phyloP scores from a whole-genome alignment of 2,888 invertebrate species.

The Ornithoptera alexandrae region DNA sequence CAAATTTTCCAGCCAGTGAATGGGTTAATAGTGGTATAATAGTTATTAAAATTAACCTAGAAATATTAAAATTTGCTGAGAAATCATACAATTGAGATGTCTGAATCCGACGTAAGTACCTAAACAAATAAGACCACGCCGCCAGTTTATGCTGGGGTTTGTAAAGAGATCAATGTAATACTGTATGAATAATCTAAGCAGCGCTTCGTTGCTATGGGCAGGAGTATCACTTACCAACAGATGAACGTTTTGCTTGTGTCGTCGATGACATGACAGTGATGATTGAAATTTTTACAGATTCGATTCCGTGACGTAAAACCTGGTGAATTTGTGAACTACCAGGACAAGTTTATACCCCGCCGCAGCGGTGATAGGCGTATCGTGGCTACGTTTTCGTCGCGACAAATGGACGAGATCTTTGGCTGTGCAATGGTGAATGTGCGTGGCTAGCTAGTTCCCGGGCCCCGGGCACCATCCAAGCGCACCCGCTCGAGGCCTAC shows the following conservation, averaged over 20 bases:
- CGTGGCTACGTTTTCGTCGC: slow-evolving; percentile 83
- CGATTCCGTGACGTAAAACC: slow-evolving; percentile 82
- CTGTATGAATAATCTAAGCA: neutral
- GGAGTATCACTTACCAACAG: neutral
- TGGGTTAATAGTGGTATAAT: neutral
- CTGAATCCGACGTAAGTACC: neutral
- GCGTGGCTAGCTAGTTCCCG: slow-evolving; percentile 74
- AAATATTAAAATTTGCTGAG: neutral
- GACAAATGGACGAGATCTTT: slow-evolving; percentile 82
- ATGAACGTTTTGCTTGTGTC: neutral
- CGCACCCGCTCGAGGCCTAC: slow-evolving; percentile 65
- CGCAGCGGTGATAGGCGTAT: slow-evolving; percentile 81
- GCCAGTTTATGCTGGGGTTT: too few species aligned
- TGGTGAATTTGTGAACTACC: slow-evolving; percentile 81
- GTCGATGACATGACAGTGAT: neutral
- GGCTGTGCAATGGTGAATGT: slow-evolving; percentile 79
- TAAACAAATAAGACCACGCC: too few species aligned
- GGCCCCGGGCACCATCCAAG: slow-evolving; percentile 64
- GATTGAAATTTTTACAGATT: slow-evolving; percentile 51
- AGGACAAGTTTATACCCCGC: slow-evolving; percentile 80
- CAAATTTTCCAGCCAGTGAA: neutral
- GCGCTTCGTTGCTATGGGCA: neutral
- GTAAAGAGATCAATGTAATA: neutral
- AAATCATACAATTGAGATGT: neutral
- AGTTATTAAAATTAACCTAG: neutral